Conservation (phyloP, 2,888 invertebrate species). For the Erebia ligea region DNA sequence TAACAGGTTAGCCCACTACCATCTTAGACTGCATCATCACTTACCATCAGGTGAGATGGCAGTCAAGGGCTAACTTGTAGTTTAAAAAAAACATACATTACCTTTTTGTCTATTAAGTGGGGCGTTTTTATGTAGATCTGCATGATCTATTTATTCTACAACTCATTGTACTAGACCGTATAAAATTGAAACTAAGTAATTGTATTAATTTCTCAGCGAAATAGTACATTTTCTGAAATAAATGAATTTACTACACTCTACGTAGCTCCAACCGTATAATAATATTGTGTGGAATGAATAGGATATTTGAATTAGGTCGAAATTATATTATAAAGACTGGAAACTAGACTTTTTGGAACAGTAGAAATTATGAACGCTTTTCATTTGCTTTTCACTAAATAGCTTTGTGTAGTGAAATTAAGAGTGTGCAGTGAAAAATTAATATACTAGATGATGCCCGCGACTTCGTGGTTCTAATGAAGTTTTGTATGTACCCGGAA, state of each 20-base stretch:
- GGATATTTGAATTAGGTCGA: conserved; percentile 12
- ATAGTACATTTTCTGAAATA: conserved; percentile 1
- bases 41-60: too few relatives aligned
- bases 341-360: not conserved
- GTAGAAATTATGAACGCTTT: not conserved
- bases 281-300: not conserved
- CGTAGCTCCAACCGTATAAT: not conserved
- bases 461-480: too few relatives aligned
- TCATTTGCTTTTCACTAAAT: not conserved
- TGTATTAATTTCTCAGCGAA: conserved; percentile 4
- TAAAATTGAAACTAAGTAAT: conserved; percentile 9
- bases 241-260: not conserved
- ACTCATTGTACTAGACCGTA: not conserved
- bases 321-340: conserved; percentile 5
- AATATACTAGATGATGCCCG: too few relatives aligned
- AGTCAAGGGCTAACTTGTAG: too few relatives aligned
- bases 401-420: not conserved
- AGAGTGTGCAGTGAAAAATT: not conserved
- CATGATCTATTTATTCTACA: too few relatives aligned
- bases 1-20: too few relatives aligned
- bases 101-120: too few relatives aligned
- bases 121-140: too few relatives aligned
- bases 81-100: too few relatives aligned
- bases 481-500: too few relatives aligned
- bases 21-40: too few relatives aligned